Evolutionary conservation across 2,888 invertebrate species (phyloP).

Genomic region (Chrysodeixis includens): DNA sequence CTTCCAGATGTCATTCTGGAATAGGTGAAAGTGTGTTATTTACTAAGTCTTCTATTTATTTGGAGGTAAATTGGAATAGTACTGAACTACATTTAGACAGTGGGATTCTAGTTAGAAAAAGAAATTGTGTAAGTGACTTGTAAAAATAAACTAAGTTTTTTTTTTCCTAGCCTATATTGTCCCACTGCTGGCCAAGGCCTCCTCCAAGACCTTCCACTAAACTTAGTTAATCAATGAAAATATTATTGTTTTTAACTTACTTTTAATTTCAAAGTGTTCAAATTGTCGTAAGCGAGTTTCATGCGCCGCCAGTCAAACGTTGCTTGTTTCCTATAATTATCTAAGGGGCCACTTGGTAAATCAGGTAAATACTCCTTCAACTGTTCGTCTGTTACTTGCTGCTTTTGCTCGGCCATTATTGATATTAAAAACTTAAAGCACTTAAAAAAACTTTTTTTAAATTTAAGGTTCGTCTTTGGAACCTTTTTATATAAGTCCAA

Average conservation of each 20-base stretch:
- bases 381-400: constrained; percentile 68
- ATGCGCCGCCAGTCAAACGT: constrained; percentile 92
- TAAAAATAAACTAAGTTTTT: no score
- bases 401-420: constrained; percentile 50
- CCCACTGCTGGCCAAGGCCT: no score
- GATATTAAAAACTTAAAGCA: not conserved
- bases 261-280: constrained; percentile 77
- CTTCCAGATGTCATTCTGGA: constrained; percentile 85
- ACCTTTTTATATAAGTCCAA: not conserved
- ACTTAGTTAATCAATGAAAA: no score
- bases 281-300: constrained; percentile 80
- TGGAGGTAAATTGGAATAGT: no score
- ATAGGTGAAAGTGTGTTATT: no score
- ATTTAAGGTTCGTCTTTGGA: not conserved
- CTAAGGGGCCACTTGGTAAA: constrained; percentile 91
- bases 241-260: constrained; percentile 62
- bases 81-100: no score
- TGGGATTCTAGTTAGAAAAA: no score
- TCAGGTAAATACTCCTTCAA: constrained; percentile 86
- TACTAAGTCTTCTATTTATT: no score
- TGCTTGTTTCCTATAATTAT: constrained; percentile 90
- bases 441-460: not conserved
- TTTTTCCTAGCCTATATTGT: no score
- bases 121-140: no score
- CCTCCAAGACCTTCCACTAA: no score